phyloP scores from a whole-genome alignment of 2,113 vertebrate genomes.

The Trinectes maculatus region DNA sequence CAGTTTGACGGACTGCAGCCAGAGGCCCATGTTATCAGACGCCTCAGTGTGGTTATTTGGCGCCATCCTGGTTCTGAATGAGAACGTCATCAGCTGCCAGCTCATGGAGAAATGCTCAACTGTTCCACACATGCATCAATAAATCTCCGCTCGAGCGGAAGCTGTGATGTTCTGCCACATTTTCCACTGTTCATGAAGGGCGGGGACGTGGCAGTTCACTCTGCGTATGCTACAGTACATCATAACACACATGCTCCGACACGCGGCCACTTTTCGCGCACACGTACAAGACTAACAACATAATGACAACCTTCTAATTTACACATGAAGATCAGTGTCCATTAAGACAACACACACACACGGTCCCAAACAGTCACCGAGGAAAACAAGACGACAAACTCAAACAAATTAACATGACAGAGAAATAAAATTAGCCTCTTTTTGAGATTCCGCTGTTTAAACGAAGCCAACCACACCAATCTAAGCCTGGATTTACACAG shows the following conservation, averaged over 20 bases:
- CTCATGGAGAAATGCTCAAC: constrained; percentile 7
- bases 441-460: constrained; percentile 17
- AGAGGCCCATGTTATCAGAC: constrained; percentile 7
- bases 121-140: constrained; percentile 13
- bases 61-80: neutral
- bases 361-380: neutral
- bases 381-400: constrained; percentile 4
- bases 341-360: neutral
- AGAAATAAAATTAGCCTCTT: constrained; percentile 20
- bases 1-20: neutral
- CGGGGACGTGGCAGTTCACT: neutral
- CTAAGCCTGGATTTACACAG: constrained; percentile 34
- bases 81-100: constrained; percentile 9
- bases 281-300: neutral
- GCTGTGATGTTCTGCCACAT: constrained; percentile 28
- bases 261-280: constrained; percentile 1
- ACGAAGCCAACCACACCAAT: constrained; percentile 17
- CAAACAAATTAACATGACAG: constrained; percentile 20
- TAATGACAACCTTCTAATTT: neutral
- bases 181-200: neutral
- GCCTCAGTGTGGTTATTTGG: constrained; percentile 17
- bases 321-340: neutral
- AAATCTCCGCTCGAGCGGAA: constrained; percentile 27
- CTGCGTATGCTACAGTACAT: neutral
- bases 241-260: neutral